Base-by-base conservation (phyloP, 2,797 vertebrate genomes). In the Rousettus madagascariensis region DNA sequence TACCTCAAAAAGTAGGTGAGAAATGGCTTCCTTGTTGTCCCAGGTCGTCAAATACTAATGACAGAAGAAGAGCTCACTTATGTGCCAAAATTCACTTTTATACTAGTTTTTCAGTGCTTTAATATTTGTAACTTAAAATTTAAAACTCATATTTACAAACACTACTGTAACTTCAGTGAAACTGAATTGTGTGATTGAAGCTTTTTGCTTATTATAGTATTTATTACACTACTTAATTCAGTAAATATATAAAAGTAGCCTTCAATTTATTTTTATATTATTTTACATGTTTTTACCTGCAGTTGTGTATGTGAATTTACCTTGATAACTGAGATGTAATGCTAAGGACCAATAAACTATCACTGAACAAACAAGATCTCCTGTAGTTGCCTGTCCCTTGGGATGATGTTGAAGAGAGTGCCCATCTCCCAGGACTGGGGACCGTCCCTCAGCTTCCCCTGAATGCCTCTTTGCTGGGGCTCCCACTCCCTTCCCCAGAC, bases 91-190 rank as follows among this genome's bases (percentile, higher is more conserved):
- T 98, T 98, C 98, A 98, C 98, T 98, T 98, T 98, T 94, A 97
- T 98, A 98, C 98, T 98, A 98, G 98, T 98, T 98, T 98, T 98
- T 98, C 95, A 97, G 97, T 95, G 97, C 98, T 98, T 98, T 98
- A 98, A 98, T 97, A 97, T 98, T 98, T 98, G 97, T 98, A 98
- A 98, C 90, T 97, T 97, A 97, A 98, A 98, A 98, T 97, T 97
- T 97, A 98, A 98, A 97, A 97, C 90, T 97, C 98, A 97, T 99
- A 98, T 99, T 99, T 99, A 99, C 99, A 99, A 98, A 99, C 98
- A 98, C 99, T 99, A 99, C 99, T 99, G 99, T 99, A 99, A 99
- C 99, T 99, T 99, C 97, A 99, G 99, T 99, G 99, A 97, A 98
- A 98, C 99, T 98, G 98, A 98, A 99, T 77, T 98, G 98, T 99